Evolutionary conservation across 2,113 vertebrate species (phyloP), one percentile per base, ranked within the genome.

Genomic region (Bubo scandiacus): DNA sequence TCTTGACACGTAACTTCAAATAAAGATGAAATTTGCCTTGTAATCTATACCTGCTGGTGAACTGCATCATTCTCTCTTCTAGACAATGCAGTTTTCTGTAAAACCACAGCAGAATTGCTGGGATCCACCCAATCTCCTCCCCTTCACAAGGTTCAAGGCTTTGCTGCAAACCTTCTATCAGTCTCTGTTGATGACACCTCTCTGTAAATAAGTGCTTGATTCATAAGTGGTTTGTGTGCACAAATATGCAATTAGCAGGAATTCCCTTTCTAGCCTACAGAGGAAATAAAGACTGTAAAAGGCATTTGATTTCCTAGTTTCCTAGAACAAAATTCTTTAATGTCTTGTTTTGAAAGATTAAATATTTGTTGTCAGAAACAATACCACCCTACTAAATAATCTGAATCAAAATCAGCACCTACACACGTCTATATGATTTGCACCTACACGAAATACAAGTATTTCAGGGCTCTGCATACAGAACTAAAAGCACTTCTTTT

Each of bases 301-400:
- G 18, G n/a, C 17, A 51, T 27, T 47, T 55, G 34, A 61, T 85
- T 72, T 90, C 49, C 67, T 49, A 10, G 11, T 58, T 77, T 87
- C 58, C 74, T 18, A 82, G 67, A 92, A 73, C 1, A 52, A 91
- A 92, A 61, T 80, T 45, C 54, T 70, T 74, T 73, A 70, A 91
- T 49, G 21, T 27, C 59, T 94, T 95, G 63, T 86, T 96, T 82
- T 91, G 94, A 96, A 95, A 94, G 78, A 83, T 89, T 34, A 81
- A 82, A 55, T 90, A 82, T 92, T 95, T 97, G 66, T 92, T 95
- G 81, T 73, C 87, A 83, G 89, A 96, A 95, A 91, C 91, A 94
- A 87, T 80, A 72, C 77, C 73, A 80, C 74, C 91, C 74, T 89
- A 26, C 80, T 49, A 96, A 97, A 94, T 84, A 92, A 95, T 12